A percentile compares a stretch with the other conserved stretches of the same genome.
Evolutionary conservation across 2,797 vertebrate species (phyloP).

Genomic region (Hylomyscus alleni): DNA sequence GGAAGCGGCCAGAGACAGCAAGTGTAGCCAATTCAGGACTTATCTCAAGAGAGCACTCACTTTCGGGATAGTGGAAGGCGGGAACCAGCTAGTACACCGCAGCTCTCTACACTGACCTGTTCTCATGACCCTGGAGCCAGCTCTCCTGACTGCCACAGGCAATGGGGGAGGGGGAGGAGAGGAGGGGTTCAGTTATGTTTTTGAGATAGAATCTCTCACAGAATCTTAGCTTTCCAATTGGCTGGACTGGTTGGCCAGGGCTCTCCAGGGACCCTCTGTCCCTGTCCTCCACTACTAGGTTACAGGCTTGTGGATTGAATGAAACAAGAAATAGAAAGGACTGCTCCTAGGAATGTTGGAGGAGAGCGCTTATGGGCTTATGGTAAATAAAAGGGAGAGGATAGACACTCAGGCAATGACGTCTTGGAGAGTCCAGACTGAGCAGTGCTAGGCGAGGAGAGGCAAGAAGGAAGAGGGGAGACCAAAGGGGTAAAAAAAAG

Average conservation of each 20-base stretch:
- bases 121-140: not conserved
- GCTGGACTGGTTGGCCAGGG: not conserved
- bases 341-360: not conserved
- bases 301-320: not conserved
- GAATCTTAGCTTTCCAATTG: not conserved
- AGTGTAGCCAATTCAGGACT: too few relatives aligned
- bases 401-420: not conserved
- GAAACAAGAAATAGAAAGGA: not conserved
- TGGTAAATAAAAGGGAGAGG: not conserved
- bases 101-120: too few relatives aligned
- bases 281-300: not conserved
- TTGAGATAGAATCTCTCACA: not conserved
- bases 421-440: too few relatives aligned
- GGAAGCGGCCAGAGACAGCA: too few relatives aligned
- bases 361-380: not conserved
- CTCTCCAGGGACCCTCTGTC: not conserved
- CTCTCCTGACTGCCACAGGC: not conserved
- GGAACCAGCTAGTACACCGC: too few relatives aligned
- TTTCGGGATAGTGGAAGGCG: too few relatives aligned
- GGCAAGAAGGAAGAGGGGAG: not conserved
- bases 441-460: not conserved
- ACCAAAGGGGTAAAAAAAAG: too few relatives aligned
- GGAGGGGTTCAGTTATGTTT: not conserved
- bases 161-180: not conserved
- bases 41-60: too few relatives aligned